These are phyloP conservation scores for Apis cerana DNA, from an alignment of 1,140 invertebrate species.

Conservation along the genomic window DNA sequence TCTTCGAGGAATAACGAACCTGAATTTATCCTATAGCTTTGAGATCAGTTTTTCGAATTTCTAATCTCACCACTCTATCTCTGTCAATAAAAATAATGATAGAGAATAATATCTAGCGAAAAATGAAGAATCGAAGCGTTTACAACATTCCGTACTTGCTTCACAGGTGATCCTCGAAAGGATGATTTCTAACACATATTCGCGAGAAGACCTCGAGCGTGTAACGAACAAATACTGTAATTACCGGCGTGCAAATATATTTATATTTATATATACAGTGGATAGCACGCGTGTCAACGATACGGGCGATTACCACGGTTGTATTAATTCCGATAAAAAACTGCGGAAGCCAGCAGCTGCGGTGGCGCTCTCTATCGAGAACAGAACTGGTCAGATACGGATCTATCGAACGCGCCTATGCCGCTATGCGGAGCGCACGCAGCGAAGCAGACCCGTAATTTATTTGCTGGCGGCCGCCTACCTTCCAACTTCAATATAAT, in stretches of 20 bases:
- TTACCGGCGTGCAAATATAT: constrained; percentile 25
- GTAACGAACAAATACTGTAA: background rate
- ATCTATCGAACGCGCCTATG: constrained; percentile 78
- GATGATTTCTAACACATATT: too few species aligned
- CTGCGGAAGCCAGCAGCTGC: constrained; percentile 73
- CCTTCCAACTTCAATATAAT: constrained; percentile 78
- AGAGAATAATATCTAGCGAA: too few species aligned
- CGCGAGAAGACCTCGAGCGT: too few species aligned
- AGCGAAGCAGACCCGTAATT: constrained; percentile 78
- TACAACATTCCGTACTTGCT: too few species aligned
- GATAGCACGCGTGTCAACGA: background rate
- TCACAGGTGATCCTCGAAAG: too few species aligned
- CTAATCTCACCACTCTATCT: too few species aligned
- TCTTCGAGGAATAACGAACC: background rate
- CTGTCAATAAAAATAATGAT: too few species aligned
- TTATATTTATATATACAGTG: background rate
- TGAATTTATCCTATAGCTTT: background rate
- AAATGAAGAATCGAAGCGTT: too few species aligned
- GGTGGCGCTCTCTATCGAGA: constrained; percentile 73
- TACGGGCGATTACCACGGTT: constrained; percentile 6
- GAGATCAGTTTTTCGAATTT: too few species aligned
- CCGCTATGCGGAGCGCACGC: constrained; percentile 75
- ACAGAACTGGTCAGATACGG: constrained; percentile 70
- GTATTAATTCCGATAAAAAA: constrained; percentile 72
- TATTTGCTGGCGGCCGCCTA: constrained; percentile 76